A percentile compares a stretch with the other conserved stretches of the same genome.
Evolutionary conservation across 2,113 vertebrate genomes (phyloP).

Genomic region (Hyaena hyaena): DNA sequence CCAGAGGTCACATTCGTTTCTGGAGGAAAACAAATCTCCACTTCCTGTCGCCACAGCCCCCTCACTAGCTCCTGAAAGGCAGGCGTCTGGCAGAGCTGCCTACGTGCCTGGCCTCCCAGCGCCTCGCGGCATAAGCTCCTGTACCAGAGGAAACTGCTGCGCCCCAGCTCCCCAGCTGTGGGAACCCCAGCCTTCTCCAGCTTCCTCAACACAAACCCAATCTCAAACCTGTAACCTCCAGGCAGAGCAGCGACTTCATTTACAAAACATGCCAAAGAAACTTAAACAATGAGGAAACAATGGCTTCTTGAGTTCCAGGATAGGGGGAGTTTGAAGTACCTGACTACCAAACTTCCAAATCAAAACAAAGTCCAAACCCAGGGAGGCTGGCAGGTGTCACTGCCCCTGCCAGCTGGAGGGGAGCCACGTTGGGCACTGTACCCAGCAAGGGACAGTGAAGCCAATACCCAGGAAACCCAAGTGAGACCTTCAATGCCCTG

Average conservation of each 20-base stretch:
- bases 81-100: constrained; percentile 39
- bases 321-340: not conserved
- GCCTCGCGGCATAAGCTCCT: constrained; percentile 22
- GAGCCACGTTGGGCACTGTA: not conserved
- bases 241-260: not conserved
- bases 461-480: not conserved
- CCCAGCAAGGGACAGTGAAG: not conserved
- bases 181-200: constrained; percentile 60
- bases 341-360: not conserved
- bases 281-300: not conserved
- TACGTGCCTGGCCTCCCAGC: constrained; percentile 81
- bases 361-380: not conserved
- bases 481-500: not conserved
- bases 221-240: not conserved
- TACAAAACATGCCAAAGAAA: not conserved
- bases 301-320: not conserved
- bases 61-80: not conserved
- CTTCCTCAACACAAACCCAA: constrained; percentile 78
- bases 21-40: constrained; percentile 73
- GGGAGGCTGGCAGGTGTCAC: not conserved
- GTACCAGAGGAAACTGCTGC: constrained; percentile 63
- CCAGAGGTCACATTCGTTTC: constrained; percentile 55
- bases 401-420: not conserved
- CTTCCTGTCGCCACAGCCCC: constrained; percentile 79
- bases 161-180: constrained; percentile 76